These are phyloP conservation scores for Dysidea cf. avara DNA, from an alignment of 37 sponge, comb jelly and placozoan species.

Conservation along the genomic window DNA sequence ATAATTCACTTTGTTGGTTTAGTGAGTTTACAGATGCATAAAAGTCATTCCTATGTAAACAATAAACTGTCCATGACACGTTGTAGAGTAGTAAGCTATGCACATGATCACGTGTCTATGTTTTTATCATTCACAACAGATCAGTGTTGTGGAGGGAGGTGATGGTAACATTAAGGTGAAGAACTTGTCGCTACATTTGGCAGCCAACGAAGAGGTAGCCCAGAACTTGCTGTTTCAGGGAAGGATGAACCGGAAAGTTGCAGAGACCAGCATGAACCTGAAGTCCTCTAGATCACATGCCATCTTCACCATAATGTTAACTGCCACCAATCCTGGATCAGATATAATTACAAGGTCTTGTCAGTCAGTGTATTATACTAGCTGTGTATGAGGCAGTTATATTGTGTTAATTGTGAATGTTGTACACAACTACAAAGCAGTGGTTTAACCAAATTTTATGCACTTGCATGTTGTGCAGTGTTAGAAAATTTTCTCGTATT, in stretches of 20 bases:
- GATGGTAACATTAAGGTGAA: constrained; percentile 45
- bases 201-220: constrained; percentile 83
- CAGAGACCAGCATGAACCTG: constrained; percentile 90
- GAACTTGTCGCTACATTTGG: constrained; percentile 81
- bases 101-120: no score
- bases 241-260: constrained; percentile 60
- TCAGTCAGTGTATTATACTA: background rate
- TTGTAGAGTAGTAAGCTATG: no score
- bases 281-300: constrained; percentile 87
- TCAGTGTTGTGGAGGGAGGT: constrained; percentile 39
- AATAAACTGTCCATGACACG: no score
- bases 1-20: no score
- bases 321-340: constrained; percentile 42
- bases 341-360: constrained; percentile 66
- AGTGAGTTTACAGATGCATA: no score
- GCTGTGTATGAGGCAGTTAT: background rate
- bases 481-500: no score
- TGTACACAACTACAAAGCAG: no score
- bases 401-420: background rate
- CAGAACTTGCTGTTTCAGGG: constrained; percentile 80
- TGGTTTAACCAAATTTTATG: no score
- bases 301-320: constrained; percentile 78
- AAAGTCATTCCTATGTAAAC: no score
- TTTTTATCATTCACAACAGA: constrained; percentile 40
- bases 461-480: no score